phyloP scores from a whole-genome alignment of 2,797 vertebrate species.

The Alectoris magna region DNA sequence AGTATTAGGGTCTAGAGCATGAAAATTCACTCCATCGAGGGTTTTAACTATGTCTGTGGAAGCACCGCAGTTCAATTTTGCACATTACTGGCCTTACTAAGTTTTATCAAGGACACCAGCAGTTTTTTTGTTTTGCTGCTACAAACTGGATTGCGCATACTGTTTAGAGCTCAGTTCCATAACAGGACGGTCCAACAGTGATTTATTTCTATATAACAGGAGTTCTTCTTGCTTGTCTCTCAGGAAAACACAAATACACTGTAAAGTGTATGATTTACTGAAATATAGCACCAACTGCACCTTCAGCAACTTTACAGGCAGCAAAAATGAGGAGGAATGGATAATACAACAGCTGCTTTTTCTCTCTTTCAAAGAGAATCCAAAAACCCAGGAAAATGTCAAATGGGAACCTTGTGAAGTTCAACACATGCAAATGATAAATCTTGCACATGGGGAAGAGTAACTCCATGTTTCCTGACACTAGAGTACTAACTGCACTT shows the following conservation, averaged over 20 bases:
- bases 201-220: not conserved
- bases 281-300: not conserved
- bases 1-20: not conserved
- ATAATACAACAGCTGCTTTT: not conserved
- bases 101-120: constrained; percentile 29
- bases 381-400: not conserved
- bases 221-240: not conserved
- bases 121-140: constrained; percentile 46
- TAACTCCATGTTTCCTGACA: not conserved
- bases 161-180: constrained; percentile 8
- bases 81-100: not conserved
- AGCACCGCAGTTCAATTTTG: not conserved
- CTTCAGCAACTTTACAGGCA: not conserved
- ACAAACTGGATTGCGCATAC: constrained; percentile 12
- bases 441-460: not conserved
- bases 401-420: not conserved
- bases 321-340: not conserved
- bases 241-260: not conserved
- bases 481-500: not conserved
- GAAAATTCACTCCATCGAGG: constrained; percentile 13
- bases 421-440: not conserved
- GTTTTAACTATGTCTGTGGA: constrained; percentile 38
- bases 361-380: not conserved
- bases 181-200: not conserved
- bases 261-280: not conserved